A percentile compares a stretch with the other conserved stretches of the same genome.
These are phyloP conservation scores for Sphenopsis melanotis DNA, from an alignment of 2,797 vertebrate species.

Conservation along the genomic window DNA sequence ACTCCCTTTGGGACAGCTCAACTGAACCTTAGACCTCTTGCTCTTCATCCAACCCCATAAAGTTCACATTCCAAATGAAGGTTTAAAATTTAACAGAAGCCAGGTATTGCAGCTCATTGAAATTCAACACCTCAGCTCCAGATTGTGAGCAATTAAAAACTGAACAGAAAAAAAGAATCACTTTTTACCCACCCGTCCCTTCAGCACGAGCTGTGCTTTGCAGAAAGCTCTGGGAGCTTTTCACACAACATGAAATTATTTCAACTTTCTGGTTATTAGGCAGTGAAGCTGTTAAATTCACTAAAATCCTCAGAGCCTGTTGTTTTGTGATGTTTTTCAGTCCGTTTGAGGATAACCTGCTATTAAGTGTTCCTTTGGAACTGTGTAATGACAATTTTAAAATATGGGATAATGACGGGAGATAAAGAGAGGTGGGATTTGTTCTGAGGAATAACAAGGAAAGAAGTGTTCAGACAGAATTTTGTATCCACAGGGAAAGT, in stretches of 20 bases:
- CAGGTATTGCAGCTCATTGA: neutral
- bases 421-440: neutral
- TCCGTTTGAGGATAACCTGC: neutral
- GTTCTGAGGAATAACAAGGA: rapidly evolving
- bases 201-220: rapidly evolving
- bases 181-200: neutral
- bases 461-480: neutral
- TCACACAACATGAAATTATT: neutral
- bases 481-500: neutral
- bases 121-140: neutral
- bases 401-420: neutral
- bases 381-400: rapidly evolving
- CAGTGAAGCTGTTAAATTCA: neutral
- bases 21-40: neutral
- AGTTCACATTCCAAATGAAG: neutral
- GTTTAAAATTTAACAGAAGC: conserved; percentile 18
- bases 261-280: neutral
- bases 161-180: neutral
- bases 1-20: neutral
- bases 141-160: neutral
- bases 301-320: rapidly evolving
- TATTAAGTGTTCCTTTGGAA: neutral
- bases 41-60: neutral
- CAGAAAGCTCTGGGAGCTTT: neutral
- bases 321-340: neutral